Percentiles rank a stretch among this genome's conserved stretches.
These are phyloP conservation scores for Condylura cristata DNA, from an alignment of 2,113 vertebrate species.

Conservation along the genomic window DNA sequence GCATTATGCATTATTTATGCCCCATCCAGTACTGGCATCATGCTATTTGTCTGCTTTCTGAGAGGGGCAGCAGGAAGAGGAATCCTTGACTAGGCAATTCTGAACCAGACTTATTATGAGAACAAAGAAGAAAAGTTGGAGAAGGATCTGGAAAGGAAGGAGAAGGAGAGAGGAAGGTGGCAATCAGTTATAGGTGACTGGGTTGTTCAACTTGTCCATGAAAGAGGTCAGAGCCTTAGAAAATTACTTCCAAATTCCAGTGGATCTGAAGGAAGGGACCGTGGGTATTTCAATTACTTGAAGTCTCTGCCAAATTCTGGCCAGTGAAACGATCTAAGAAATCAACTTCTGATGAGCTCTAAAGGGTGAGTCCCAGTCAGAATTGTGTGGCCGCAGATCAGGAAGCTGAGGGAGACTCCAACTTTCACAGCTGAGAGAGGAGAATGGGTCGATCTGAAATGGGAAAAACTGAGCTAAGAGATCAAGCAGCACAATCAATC, in stretches of 20 bases:
- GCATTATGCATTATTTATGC: constrained; percentile 80
- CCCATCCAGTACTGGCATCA: neutral
- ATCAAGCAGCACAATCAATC: neutral
- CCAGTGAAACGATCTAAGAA: neutral
- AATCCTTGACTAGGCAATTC: constrained; percentile 82
- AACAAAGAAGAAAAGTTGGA: neutral
- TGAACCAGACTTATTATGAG: constrained; percentile 49
- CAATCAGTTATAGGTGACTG: too few species aligned
- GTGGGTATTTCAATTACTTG: neutral
- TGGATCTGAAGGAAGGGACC: neutral
- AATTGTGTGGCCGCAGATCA: neutral
- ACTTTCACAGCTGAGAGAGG: neutral
- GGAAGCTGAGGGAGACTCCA: neutral
- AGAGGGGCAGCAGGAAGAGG: constrained; percentile 67
- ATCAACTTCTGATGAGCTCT: neutral
- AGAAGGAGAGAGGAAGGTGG: neutral
- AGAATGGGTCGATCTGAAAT: neutral
- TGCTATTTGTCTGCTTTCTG: constrained; percentile 77
- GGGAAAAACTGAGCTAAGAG: neutral
- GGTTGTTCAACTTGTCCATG: too few species aligned
- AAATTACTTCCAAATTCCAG: neutral
- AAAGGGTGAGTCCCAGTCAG: neutral
- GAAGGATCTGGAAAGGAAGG: neutral
- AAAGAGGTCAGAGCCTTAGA: neutral
- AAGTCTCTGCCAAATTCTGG: neutral